These are phyloP conservation scores for Eumeta japonica DNA, from an alignment of 1,140 invertebrate species.

Conservation along the genomic window DNA sequence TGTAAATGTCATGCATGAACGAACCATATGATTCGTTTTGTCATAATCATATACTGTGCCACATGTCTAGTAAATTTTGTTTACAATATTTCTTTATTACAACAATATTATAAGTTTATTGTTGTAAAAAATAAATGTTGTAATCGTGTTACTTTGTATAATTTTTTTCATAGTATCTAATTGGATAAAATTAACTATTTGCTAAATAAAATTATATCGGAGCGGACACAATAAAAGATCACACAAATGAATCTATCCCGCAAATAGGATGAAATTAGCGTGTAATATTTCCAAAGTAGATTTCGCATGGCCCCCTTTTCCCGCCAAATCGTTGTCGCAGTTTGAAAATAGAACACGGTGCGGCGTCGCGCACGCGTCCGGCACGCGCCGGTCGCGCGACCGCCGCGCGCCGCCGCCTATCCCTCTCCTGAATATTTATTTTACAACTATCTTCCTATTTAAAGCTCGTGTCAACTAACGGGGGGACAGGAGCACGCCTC, in stretches of 20 bases:
- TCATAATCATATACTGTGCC: too few relatives aligned
- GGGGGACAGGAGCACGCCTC: slow-evolving; percentile 17
- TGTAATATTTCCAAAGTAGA: slow-evolving; percentile 51
- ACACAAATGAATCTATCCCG: slow-evolving; percentile 40
- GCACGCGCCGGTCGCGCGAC: slow-evolving; percentile 19
- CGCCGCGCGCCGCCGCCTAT: slow-evolving; percentile 14
- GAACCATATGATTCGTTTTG: too few relatives aligned
- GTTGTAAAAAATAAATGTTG: too few relatives aligned
- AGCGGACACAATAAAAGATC: too few relatives aligned
- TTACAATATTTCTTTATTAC: too few relatives aligned
- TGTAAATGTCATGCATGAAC: too few relatives aligned
- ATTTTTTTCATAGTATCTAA: too few relatives aligned
- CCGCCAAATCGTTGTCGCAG: slow-evolving; percentile 24
- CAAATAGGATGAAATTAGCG: slow-evolving; percentile 46
- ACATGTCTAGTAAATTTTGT: too few relatives aligned
- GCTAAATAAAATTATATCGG: too few relatives aligned
- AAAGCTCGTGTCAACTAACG: slow-evolving; percentile 34
- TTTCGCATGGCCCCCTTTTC: slow-evolving; percentile 40
- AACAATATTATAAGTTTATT: too few relatives aligned
- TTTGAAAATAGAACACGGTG: slow-evolving; percentile 7
- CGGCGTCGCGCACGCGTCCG: slow-evolving; percentile 23
- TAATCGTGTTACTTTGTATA: too few relatives aligned
- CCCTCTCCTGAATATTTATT: slow-evolving; percentile 41
- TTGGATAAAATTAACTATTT: too few relatives aligned
- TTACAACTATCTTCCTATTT: slow-evolving; percentile 40